phyloP scores from a whole-genome alignment of 1,140 invertebrate species.

The Drosophila leontia region DNA sequence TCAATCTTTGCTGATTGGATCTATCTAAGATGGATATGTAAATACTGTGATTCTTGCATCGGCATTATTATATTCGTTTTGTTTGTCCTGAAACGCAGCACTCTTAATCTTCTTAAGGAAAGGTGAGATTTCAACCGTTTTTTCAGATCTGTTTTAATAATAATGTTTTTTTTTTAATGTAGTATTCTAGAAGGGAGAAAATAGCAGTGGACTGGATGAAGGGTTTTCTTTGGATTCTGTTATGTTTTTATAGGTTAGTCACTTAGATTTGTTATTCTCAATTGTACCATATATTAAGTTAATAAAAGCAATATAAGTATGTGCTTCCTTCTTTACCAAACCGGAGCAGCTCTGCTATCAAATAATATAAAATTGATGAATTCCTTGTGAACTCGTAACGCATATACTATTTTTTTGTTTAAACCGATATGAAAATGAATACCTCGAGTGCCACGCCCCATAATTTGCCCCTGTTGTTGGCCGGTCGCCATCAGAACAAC shows the following conservation, averaged over 20 bases:
- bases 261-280: too few relatives aligned
- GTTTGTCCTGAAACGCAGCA: constrained; percentile 7
- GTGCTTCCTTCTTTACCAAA: too few relatives aligned
- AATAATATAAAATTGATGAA: neutral
- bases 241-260: too few relatives aligned
- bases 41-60: neutral
- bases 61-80: neutral
- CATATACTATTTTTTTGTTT: neutral
- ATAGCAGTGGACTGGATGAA: too few relatives aligned
- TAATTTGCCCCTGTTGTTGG: constrained; percentile 33
- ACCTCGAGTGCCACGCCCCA: neutral
- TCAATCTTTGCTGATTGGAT: neutral
- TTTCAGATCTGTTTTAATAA: neutral
- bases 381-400: neutral
- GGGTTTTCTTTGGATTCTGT: too few relatives aligned
- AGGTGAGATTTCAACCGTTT: neutral
- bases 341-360: neutral
- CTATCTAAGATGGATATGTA: accelerated
- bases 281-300: too few relatives aligned
- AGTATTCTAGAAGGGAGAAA: neutral
- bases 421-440: neutral
- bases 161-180: too few relatives aligned
- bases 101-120: neutral
- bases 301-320: too few relatives aligned
- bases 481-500: constrained; percentile 47